phyloP scores from a whole-genome alignment of 2,113 vertebrate species.

The Ramphastos sulfuratus region DNA sequence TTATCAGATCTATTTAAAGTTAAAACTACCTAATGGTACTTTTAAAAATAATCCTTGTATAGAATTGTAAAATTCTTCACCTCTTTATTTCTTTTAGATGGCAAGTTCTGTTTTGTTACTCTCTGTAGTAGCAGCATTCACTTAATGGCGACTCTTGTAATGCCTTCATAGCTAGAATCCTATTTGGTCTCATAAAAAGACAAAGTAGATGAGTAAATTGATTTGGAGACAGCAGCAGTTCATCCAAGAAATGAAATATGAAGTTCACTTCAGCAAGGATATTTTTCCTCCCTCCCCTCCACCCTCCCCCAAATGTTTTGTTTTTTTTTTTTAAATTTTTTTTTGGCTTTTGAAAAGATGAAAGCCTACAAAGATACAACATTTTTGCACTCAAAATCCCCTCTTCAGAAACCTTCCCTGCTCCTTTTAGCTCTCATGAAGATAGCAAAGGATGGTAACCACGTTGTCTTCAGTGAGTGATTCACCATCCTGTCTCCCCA shows the following conservation, averaged over 20 bases:
- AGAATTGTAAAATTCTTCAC: not conserved
- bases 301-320: too few relatives aligned
- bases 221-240: not conserved
- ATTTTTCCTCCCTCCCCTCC: not conserved
- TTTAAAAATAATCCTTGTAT: slow-evolving; percentile 41
- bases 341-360: not conserved
- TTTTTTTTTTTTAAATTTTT: too few relatives aligned
- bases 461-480: not conserved
- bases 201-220: not conserved
- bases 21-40: slow-evolving; percentile 50
- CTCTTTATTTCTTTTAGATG: not conserved
- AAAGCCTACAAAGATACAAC: not conserved
- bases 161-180: not conserved
- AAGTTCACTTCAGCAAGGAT: not conserved
- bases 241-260: not conserved
- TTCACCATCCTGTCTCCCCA: not conserved
- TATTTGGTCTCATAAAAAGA: not conserved
- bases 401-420: not conserved
- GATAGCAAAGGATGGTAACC: not conserved
- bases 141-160: not conserved
- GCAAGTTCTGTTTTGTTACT: not conserved
- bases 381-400: not conserved
- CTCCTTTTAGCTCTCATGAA: not conserved
- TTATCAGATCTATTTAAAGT: slow-evolving; percentile 25
- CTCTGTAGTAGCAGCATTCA: not conserved